These are phyloP conservation scores for Morpho helenor DNA, from an alignment of 2,888 invertebrate genomes.

Conservation along the genomic window DNA sequence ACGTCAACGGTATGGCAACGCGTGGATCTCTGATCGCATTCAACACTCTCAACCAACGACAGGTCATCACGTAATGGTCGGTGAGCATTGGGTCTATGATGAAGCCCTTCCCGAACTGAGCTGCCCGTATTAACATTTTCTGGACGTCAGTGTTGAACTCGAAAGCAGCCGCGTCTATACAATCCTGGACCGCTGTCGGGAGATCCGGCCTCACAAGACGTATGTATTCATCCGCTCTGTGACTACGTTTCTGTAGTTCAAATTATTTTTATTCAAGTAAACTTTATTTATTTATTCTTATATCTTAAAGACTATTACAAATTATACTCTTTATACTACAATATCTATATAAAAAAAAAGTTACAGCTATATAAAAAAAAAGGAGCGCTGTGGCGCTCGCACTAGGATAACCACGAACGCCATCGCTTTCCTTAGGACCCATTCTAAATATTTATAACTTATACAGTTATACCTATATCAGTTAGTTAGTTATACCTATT, in stretches of 20 bases:
- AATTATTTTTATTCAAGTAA: too few relatives aligned
- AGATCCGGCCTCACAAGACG: conserved; percentile 90
- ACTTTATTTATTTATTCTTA: too few relatives aligned
- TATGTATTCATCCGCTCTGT: conserved; percentile 96
- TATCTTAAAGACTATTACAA: too few relatives aligned
- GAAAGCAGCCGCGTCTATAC: conserved; percentile 95
- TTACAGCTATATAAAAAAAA: too few relatives aligned
- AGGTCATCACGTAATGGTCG: conserved; percentile 91
- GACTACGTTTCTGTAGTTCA: conserved; percentile 85
- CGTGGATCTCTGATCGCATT: conserved; percentile 92
- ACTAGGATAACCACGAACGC: too few relatives aligned
- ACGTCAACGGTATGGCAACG: conserved; percentile 94
- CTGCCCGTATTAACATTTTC: conserved; percentile 93
- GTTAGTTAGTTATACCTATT: too few relatives aligned
- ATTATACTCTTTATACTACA: too few relatives aligned
- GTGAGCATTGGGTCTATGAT: conserved; percentile 84
- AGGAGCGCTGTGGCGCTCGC: too few relatives aligned
- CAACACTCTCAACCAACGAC: conserved; percentile 91
- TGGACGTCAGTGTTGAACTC: conserved; percentile 93
- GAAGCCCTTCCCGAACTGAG: conserved; percentile 97
- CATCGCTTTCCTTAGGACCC: too few relatives aligned
- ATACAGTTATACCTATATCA: too few relatives aligned
- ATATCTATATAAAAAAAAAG: too few relatives aligned
- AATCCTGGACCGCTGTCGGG: conserved; percentile 91
- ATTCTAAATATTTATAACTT: too few relatives aligned